phyloP scores from a whole-genome alignment of 2,888 invertebrate species.

The Cephus spinipes region DNA sequence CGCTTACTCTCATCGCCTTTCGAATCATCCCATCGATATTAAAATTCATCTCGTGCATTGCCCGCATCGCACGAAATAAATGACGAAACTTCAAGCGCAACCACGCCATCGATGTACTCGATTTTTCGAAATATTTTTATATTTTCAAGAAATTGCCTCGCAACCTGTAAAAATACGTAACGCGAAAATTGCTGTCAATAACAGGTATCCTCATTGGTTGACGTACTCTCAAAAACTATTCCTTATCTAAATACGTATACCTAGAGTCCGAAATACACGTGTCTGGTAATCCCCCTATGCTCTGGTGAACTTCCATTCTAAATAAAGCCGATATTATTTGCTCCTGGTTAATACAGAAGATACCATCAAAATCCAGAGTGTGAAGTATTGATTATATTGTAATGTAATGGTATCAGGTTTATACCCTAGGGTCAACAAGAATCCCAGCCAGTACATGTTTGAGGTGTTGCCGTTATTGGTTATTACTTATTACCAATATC shows the following conservation, averaged over 20 bases:
- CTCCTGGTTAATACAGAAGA: neutral
- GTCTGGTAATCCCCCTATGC: neutral
- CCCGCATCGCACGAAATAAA: neutral
- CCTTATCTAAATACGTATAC: neutral
- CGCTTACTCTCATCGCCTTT: too few relatives aligned
- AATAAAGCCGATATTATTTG: neutral
- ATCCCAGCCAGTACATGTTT: neutral
- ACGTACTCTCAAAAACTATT: neutral
- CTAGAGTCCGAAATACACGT: neutral
- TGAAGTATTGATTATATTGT: neutral
- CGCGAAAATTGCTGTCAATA: neutral
- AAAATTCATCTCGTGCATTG: neutral
- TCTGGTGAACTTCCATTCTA: neutral
- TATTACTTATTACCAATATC: neutral
- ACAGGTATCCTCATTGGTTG: neutral
- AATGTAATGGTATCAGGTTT: neutral
- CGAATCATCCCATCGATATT: neutral
- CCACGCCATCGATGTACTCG: too few relatives aligned
- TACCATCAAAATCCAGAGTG: neutral
- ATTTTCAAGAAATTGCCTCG: neutral
- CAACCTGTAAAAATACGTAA: neutral
- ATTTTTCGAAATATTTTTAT: neutral
- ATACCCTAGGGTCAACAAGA: neutral
- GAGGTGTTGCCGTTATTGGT: neutral
- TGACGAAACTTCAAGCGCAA: too few relatives aligned